A percentile compares a stretch with the other conserved stretches of the same genome.
Evolutionary conservation across 2,888 invertebrate species (phyloP).

Genomic region (Melitaea athalia): DNA sequence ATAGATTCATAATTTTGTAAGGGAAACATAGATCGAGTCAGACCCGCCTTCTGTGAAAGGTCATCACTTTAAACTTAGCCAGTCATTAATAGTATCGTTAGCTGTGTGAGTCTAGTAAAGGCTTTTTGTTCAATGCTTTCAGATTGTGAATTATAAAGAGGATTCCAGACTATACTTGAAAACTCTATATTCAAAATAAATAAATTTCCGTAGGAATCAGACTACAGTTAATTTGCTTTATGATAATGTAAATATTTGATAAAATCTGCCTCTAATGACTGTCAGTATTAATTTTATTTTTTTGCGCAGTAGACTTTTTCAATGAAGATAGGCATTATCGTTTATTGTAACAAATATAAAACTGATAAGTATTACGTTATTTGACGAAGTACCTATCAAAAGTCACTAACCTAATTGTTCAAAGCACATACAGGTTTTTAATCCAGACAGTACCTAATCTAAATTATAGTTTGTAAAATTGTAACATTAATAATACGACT

Average conservation of each 20-base stretch:
- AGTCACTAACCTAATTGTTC: not conserved
- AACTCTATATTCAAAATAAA: not conserved
- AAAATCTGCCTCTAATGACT: constrained; percentile 14
- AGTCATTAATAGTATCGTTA: too few species aligned
- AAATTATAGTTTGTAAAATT: too few species aligned
- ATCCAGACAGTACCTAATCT: too few species aligned
- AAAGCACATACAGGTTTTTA: not conserved
- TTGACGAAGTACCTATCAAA: not conserved
- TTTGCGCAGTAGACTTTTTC: constrained; percentile 30
- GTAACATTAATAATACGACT: too few species aligned
- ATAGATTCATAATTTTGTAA: too few species aligned
- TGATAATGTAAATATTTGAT: constrained; percentile 14
- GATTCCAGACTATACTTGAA: too few species aligned
- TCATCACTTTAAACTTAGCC: too few species aligned
- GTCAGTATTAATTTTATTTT: constrained; percentile 12
- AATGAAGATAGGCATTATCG: constrained; percentile 20
- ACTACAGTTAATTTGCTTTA: not conserved
- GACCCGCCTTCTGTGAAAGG: too few species aligned
- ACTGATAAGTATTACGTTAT: not conserved
- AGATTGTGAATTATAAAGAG: too few species aligned
- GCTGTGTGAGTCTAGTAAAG: too few species aligned
- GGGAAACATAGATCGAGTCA: too few species aligned
- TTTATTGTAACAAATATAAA: constrained; percentile 13
- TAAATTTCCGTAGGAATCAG: not conserved
- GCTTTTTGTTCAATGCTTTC: too few species aligned